Evolutionary conservation across 2,888 invertebrate genomes (phyloP), one percentile per base, ranked within the genome.

Genomic region (Morpho achilles): DNA sequence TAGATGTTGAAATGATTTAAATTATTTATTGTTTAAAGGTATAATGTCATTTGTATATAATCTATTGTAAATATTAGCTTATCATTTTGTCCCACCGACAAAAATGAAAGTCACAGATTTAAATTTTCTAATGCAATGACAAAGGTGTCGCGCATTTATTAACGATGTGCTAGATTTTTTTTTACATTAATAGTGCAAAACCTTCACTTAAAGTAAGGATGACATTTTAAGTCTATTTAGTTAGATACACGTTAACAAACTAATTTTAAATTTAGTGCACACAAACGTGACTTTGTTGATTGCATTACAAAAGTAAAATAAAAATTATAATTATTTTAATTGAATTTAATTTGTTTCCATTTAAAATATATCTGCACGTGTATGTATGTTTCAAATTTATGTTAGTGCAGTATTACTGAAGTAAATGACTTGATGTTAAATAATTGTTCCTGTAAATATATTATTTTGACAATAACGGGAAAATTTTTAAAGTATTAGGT

Each of bases 51-150:
- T 72, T 78, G 73, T 74, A 74, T 65, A 68, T 70, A 69, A 69
- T 66, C 66, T 68, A 69, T 61, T 71, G 69, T 82, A 80, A 76
- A 79, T 82, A 79, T 68, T 79, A 80, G 76, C 72, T 76, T 84
- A 82, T 80, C 72, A 76, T 79, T 80, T 80, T 79, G 83, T 84
- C 84, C 84, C 86, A 84, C 86, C 84, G 74, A 78, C 76, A 75
- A 75, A 69, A 68, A 68, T 74, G 71, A 76, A 69, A 58, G 49
- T 54, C 53, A 41, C 50, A 64, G 64, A 59, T 60, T 58, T 62
- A 67, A 61, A 58, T 62, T 63, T 68, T 68, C 68, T 68, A 69
- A 69, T 74, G 68, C 72, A 69, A 70, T 50, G 46, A 42, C 55
- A 53, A 49, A 61, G 61, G 55, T 57, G 50, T 43, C 45, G 53